Percentiles rank a stretch among this genome's conserved stretches.
phyloP scores from a whole-genome alignment of 2,113 vertebrate species.

The Entelurus aequoreus region DNA sequence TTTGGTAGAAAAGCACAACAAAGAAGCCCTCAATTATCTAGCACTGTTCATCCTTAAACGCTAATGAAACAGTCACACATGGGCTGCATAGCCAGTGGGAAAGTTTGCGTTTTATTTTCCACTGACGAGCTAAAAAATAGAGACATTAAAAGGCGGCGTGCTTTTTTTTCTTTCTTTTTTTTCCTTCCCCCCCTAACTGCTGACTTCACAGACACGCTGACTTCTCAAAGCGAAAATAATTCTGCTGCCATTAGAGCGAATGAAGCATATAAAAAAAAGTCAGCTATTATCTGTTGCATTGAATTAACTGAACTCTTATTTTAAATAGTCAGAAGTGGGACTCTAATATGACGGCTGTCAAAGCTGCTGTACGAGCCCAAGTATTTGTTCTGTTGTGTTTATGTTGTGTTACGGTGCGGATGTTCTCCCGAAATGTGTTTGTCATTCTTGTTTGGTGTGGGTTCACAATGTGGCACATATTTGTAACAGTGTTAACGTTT shows the following conservation, averaged over 20 bases:
- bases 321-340: background rate
- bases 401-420: too few species aligned
- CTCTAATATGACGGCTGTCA: constrained; percentile 2
- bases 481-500: too few species aligned
- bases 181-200: background rate
- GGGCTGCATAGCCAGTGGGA: constrained; percentile 43
- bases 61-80: constrained; percentile 61
- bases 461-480: too few species aligned
- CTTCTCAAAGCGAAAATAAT: constrained; percentile 15
- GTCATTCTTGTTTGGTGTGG: too few species aligned
- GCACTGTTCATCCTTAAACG: constrained; percentile 50
- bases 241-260: constrained; percentile 28
- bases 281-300: constrained; percentile 17
- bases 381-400: background rate
- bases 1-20: background rate
- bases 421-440: too few species aligned
- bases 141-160: constrained; percentile 20
- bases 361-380: background rate
- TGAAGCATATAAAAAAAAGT: constrained; percentile 24
- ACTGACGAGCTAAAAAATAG: constrained; percentile 51
- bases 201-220: background rate
- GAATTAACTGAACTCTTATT: background rate
- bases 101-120: constrained; percentile 34
- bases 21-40: constrained; percentile 43
- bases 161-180: background rate